phyloP scores from a whole-genome alignment of 2,113 vertebrate genomes.

The Peromyscus leucopus region DNA sequence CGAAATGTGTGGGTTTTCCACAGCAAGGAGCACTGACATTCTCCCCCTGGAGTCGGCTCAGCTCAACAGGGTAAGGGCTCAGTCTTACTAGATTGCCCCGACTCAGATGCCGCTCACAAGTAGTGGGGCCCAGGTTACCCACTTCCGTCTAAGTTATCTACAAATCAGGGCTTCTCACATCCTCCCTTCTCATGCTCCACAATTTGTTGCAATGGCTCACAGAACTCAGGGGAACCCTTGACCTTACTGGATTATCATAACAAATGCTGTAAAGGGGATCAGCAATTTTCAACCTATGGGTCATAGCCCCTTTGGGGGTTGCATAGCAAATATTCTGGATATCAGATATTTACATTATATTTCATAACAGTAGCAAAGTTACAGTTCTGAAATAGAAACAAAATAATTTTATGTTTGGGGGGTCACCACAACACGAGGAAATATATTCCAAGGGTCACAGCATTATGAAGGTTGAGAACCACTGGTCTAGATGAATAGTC shows the following conservation, averaged over 20 bases:
- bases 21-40: neutral
- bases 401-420: neutral
- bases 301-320: neutral
- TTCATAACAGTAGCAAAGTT: neutral
- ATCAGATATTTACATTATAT: neutral
- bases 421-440: neutral
- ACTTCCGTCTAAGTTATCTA: neutral
- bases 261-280: neutral
- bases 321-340: neutral
- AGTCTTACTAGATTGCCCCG: neutral
- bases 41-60: fast-evolving
- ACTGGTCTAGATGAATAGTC: neutral
- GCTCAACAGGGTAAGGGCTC: neutral
- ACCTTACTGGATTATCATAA: neutral
- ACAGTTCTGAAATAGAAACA: neutral
- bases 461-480: neutral
- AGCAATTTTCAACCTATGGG: neutral
- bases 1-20: neutral
- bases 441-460: neutral
- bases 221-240: neutral
- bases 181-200: neutral
- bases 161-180: neutral
- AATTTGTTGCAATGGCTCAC: neutral
- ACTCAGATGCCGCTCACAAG: neutral
- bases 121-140: too few relatives aligned